Evolutionary conservation across 2,113 vertebrate genomes (phyloP).

Genomic region (Clarias gariepinus): DNA sequence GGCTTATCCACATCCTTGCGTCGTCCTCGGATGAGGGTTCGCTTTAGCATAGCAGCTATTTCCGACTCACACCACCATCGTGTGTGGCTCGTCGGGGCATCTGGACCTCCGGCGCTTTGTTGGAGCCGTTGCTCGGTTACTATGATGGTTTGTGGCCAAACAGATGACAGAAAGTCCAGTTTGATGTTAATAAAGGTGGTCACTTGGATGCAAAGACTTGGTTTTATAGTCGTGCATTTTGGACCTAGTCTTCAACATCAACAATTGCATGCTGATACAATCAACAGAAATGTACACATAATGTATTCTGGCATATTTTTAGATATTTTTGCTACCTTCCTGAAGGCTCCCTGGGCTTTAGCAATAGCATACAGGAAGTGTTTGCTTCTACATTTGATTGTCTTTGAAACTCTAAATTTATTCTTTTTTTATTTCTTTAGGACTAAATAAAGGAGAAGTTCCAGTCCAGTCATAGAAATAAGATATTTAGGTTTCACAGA

Average conservation of each 20-base stretch:
- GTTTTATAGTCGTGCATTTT: background rate
- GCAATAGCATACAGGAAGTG: background rate
- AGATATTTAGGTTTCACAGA: background rate
- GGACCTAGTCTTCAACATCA: conserved; percentile 2
- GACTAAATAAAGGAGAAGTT: background rate
- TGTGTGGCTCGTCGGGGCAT: conserved; percentile 47
- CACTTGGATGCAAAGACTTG: background rate
- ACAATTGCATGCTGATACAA: background rate
- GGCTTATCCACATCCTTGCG: conserved; percentile 10
- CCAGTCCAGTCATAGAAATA: background rate
- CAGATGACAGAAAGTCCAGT: conserved; percentile 11
- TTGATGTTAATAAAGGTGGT: background rate
- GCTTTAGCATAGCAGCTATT: conserved; percentile 23
- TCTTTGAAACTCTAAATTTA: background rate
- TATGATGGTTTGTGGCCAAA: background rate
- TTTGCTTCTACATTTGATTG: background rate
- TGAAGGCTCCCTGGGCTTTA: background rate
- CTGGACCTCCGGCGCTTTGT: conserved; percentile 48
- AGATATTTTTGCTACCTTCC: background rate
- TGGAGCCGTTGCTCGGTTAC: conserved; percentile 40
- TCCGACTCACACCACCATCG: conserved; percentile 40
- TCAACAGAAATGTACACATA: background rate
- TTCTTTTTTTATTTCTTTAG: background rate
- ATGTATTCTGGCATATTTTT: background rate
- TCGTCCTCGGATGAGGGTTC: conserved; percentile 18